phyloP scores from a whole-genome alignment of 2,113 vertebrate species.

The Rhabdomys dilectus region DNA sequence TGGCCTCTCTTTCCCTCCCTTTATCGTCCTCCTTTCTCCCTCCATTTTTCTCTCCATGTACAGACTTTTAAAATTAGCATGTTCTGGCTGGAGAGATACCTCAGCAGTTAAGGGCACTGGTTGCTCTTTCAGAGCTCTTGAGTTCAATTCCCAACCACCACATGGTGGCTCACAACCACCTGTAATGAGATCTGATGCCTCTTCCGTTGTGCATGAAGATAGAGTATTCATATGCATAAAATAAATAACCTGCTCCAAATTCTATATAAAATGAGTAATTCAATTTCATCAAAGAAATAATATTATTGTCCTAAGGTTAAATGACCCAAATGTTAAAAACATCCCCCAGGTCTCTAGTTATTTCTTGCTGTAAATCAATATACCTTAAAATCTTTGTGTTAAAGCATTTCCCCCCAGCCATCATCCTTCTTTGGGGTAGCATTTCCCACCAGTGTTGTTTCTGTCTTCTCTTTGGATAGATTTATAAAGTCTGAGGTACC shows the following conservation, averaged over 20 bases:
- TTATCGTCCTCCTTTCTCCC: background rate
- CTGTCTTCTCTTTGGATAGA: background rate
- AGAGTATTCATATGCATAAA: no score
- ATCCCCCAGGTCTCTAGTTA: background rate
- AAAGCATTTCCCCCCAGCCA: background rate
- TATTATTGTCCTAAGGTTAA: background rate
- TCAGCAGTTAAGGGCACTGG: no score
- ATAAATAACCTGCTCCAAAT: background rate
- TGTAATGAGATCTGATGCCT: no score
- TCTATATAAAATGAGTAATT: constrained; percentile 38
- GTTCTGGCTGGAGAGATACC: background rate
- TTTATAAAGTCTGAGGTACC: background rate
- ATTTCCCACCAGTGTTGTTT: background rate
- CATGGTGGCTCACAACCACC: no score
- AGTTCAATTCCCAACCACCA: no score
- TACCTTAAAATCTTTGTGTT: background rate
- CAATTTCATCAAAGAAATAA: constrained; percentile 10
- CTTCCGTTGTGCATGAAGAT: no score
- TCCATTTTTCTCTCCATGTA: background rate
- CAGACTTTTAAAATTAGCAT: background rate
- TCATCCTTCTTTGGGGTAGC: background rate
- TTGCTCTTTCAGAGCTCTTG: no score
- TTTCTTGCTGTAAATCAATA: background rate
- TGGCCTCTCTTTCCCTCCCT: background rate
- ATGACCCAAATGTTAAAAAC: background rate